phyloP scores from a whole-genome alignment of 2,797 vertebrate genomes.

The Spinibarbus caldwelli region DNA sequence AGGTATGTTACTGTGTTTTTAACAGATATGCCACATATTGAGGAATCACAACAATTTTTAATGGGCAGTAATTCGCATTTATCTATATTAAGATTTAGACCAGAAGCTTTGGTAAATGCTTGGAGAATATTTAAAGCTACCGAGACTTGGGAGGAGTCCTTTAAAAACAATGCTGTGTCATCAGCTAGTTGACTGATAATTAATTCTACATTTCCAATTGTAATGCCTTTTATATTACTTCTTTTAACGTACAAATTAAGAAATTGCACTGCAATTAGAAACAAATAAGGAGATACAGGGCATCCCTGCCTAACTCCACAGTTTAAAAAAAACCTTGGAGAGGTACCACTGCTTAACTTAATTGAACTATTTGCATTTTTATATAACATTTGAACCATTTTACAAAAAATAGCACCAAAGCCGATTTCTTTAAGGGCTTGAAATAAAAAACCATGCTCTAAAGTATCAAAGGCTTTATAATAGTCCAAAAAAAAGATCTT shows the following conservation, averaged over 20 bases:
- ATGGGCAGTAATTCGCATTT: no score
- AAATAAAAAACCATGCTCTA: not conserved
- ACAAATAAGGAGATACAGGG: not conserved
- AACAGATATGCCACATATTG: no score
- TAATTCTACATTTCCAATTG: not conserved
- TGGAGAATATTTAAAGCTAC: not conserved
- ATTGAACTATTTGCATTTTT: not conserved
- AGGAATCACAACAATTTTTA: no score
- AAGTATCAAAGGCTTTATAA: not conserved
- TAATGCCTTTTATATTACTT: not conserved
- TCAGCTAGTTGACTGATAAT: not conserved
- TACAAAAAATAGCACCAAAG: not conserved
- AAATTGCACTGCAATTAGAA: not conserved
- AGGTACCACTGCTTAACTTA: not conserved
- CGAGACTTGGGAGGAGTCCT: not conserved
- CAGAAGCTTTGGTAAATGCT: not conserved
- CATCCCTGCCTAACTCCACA: not conserved
- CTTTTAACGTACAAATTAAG: not conserved
- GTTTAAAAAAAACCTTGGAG: not conserved
- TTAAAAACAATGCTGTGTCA: not conserved
- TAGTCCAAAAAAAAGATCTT: not conserved
- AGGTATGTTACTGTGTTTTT: no score
- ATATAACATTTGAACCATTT: not conserved
- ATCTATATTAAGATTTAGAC: not conserved
- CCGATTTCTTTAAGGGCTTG: not conserved